Base-by-base conservation (phyloP, 1,140 invertebrate species). In the Uloborus diversus region DNA sequence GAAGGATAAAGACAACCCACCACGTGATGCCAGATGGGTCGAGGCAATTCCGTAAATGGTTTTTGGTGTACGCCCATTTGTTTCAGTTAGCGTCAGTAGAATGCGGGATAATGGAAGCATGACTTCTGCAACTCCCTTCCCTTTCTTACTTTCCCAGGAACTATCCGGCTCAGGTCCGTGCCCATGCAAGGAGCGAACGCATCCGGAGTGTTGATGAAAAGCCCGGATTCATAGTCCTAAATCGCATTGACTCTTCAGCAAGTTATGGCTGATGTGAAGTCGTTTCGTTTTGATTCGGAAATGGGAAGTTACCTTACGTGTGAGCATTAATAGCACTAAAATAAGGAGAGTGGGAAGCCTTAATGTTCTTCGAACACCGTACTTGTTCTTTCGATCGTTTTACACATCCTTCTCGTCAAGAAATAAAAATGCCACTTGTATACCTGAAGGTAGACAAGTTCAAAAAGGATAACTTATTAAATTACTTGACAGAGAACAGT, bases 1-100 rank as follows among this genome's bases (percentile, higher is more conserved):
- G 61, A 27, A 14, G 23, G 64, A 47, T 28, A 13, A 25, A 64
- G 62, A 66, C 61, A 65, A 66, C 25, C 35, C 51, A 11, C 75
- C 75, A 66, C 75, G 62, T 69, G 62, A 69, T 79, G 53, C 64
- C 75, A 79, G 75, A 79, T 79, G 75, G 75, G 75, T 79, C 75
- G 75, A 79, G 75, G 75, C 75, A 79, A 79, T 79, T 79, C 65
- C 64, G 57, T 68, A 79, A 79, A 79, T 79, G 75, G 75, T 66
- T 68, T 68, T 68, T 49, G 75, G 64, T 66, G 75, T 66, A 51
- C 64, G n/a, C 73, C 73, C 65, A 79, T 79, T 79, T 79, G 75
- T 79, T 79, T 79, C 75, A 79, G 64, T 79, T 79, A 79, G 56
- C 75, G 75, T 79, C 75, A 79, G 64, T 47, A 28, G 65, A 69